phyloP scores from a whole-genome alignment of 2,888 invertebrate genomes.

The Lysandra coridon region DNA sequence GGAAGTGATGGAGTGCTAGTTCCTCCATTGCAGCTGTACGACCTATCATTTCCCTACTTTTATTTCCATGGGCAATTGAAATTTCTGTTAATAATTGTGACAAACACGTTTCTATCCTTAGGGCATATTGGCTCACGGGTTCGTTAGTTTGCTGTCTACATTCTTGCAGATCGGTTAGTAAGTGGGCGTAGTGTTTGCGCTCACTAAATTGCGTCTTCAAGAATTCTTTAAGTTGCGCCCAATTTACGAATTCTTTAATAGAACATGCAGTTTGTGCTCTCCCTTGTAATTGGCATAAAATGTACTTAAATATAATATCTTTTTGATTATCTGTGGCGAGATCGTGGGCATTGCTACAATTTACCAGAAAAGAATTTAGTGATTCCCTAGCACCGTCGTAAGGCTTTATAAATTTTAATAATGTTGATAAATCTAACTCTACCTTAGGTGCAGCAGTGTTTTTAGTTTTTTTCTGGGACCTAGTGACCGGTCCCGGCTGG shows the following conservation, averaged over 20 bases:
- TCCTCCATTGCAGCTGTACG: neutral
- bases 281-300: neutral
- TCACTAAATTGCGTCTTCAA: neutral
- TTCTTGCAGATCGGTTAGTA: neutral
- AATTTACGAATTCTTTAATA: neutral
- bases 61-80: neutral
- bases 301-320: neutral
- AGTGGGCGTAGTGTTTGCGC: slow-evolving; percentile 6
- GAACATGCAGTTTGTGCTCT: neutral
- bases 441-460: too few species aligned
- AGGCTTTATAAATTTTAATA: too few species aligned
- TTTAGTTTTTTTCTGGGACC: too few species aligned
- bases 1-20: neutral
- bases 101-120: slow-evolving; percentile 42
- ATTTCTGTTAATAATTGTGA: slow-evolving; percentile 35
- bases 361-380: too few species aligned
- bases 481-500: too few species aligned
- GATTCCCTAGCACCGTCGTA: too few species aligned
- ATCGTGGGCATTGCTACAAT: neutral
- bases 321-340: neutral
- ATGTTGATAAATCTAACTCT: too few species aligned
- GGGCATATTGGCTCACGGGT: slow-evolving; percentile 42
- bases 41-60: neutral
- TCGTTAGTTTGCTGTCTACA: slow-evolving; percentile 38
- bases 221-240: neutral